A percentile compares a stretch with the other conserved stretches of the same genome.
Evolutionary conservation across 2,888 invertebrate genomes (phyloP).

Genomic region (Girardia tigrina): DNA sequence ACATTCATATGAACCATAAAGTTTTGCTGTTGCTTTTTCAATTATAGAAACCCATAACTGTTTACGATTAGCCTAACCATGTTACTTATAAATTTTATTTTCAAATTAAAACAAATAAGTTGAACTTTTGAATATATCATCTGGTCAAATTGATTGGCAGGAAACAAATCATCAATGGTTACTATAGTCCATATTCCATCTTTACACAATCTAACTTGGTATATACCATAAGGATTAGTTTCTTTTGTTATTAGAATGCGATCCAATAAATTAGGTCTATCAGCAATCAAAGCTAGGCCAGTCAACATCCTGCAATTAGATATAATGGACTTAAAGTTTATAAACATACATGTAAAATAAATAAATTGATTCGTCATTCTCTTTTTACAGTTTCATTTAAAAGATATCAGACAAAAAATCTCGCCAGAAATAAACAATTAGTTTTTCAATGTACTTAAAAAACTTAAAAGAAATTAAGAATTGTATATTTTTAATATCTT

Average conservation of each 20-base stretch:
- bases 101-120: not conserved
- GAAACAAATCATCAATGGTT: not conserved
- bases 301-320: slow-evolving; percentile 8
- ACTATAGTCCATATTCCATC: not conserved
- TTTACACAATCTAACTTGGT: not conserved
- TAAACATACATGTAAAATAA: too few relatives aligned
- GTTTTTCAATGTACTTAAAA: too few relatives aligned
- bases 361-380: too few relatives aligned
- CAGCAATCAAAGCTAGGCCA: not conserved
- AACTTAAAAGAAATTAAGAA: too few relatives aligned
- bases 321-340: too few relatives aligned
- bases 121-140: not conserved
- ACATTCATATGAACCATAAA: slow-evolving; percentile 90
- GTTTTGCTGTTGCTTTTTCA: slow-evolving; percentile 76
- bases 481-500: too few relatives aligned
- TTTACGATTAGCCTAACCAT: slow-evolving; percentile 67
- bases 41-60: slow-evolving; percentile 95
- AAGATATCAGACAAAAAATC: too few relatives aligned
- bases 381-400: too few relatives aligned
- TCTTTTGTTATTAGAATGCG: not conserved
- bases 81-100: slow-evolving; percentile 20
- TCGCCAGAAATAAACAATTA: too few relatives aligned
- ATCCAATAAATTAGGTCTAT: not conserved
- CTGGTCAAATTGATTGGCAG: not conserved
- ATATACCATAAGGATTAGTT: not conserved